Base-by-base conservation (phyloP, 1,140 invertebrate species). In the Diachasma alloeum region DNA sequence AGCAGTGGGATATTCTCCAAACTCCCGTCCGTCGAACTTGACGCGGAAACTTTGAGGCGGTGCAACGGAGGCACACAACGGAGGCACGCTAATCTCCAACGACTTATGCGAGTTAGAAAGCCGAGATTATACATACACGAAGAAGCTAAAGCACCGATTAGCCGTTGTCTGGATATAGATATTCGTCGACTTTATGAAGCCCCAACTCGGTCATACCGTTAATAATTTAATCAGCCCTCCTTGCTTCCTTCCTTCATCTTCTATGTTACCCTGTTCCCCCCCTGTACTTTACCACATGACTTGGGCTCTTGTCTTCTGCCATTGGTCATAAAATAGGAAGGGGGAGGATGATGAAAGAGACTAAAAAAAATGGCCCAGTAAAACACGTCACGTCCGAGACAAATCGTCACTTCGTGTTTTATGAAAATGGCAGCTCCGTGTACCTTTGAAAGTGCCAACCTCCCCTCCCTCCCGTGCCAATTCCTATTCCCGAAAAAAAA, bases 371-470 rank as follows among this genome's bases (percentile, higher is more conserved):
- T 63, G 69, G 44, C 75, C 26, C 13, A 53, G 67, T 48, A 74
- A 76, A 76, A 75, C 70, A 63, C 71, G 48, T 70, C 77, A 78
- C 76, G 79, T 74, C 78, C 74, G 70, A 78, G 79, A 80, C 74
- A 78, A 80, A 78, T 80, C 76, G 79, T 79, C 78, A 70, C 68
- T 71, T 76, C 78, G 75, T 74, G 68, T 73, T 59, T 83, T 84
- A 84, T 83, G 79, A 85, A 83, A 86, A 85, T 86, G 78, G 83
- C 84, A 81, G 76, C 67, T 67, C 59, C 78, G 79, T 79, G 77
- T 81, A 76, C 66, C 66, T 53, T 74, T 63, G 56, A 22, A 44
- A 74, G 56, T 67, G 39, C 37, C 24, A 67, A 26, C 59, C 9
- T 63, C 31, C 31, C 2, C 31, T 31, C 31, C 31, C 31, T 31